Conservation (phyloP, 2,888 invertebrate genomes). For the Pogonocherus hispidulus region DNA sequence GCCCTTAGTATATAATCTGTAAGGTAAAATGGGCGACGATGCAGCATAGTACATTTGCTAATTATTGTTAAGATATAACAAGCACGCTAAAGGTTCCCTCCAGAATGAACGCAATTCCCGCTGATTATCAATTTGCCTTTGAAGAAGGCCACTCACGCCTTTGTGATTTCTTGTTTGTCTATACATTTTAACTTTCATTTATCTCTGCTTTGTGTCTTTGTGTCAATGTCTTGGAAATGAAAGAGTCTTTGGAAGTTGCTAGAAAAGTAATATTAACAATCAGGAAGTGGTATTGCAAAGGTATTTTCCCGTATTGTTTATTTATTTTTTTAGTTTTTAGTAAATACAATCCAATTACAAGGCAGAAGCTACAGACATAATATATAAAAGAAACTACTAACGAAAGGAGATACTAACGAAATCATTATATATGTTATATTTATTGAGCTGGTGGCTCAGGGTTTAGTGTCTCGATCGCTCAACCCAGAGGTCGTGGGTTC, state of each 20-base stretch:
- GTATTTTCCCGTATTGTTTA: no score
- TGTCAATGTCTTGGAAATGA: neutral
- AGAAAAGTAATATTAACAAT: neutral
- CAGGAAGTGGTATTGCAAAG: neutral
- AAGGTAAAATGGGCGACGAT: neutral
- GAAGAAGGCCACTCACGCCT: neutral
- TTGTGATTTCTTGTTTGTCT: neutral
- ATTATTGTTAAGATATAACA: constrained; percentile 5
- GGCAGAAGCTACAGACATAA: no score
- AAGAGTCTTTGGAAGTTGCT: neutral
- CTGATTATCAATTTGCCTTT: constrained; percentile 16
- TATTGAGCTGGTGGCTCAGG: no score
- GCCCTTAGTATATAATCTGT: neutral
- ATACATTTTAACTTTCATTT: neutral
- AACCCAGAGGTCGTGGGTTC: no score
- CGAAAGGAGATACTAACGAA: no score
- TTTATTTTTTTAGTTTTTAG: no score
- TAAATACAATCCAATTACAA: no score
- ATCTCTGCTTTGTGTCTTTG: neutral
- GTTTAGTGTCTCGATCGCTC: no score
- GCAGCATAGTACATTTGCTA: constrained; percentile 3
- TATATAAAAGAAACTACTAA: no score
- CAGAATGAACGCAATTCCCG: neutral
- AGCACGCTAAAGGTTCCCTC: neutral
- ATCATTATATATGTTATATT: no score